phyloP scores from a whole-genome alignment of 2,797 vertebrate species.

The Semaprochilodus insignis region DNA sequence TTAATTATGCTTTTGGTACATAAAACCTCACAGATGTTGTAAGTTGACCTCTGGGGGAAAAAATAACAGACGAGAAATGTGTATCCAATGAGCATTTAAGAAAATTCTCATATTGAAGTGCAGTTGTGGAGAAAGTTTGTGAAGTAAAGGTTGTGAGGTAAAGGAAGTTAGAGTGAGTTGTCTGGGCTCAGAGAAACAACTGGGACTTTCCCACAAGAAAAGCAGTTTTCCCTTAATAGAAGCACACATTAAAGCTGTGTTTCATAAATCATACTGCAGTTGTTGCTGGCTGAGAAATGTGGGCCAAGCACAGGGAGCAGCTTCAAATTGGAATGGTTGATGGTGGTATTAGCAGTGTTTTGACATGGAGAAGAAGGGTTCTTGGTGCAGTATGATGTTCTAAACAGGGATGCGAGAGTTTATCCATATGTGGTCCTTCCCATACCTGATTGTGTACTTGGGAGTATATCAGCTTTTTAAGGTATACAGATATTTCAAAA shows the following conservation, averaged over 20 bases:
- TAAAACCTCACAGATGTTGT: not conserved
- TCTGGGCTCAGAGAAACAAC: conserved; percentile 44
- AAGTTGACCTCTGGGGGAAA: not conserved
- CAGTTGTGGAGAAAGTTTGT: conserved; percentile 8
- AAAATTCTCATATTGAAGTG: not conserved
- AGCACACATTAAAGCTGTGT: conserved; percentile 48
- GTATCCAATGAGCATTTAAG: not conserved
- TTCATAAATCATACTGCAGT: conserved; percentile 52
- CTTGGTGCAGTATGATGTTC: conserved; percentile 34
- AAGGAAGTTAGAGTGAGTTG: conserved; percentile 46
- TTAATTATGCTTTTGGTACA: not conserved
- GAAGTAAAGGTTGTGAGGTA: conserved; percentile 16
- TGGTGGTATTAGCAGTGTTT: conserved; percentile 47
- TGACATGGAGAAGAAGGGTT: conserved; percentile 53
- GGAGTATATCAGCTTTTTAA: too few species aligned
- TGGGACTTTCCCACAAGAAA: conserved; percentile 58
- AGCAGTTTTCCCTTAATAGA: conserved; percentile 44
- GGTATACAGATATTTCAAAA: too few species aligned
- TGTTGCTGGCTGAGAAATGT: conserved; percentile 39
- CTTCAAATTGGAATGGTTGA: conserved; percentile 38
- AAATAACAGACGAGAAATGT: not conserved
- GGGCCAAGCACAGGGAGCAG: conserved; percentile 32
- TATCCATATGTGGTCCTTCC: not conserved
- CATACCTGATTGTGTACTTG: conserved; percentile 9
- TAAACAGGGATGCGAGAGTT: conserved; percentile 16